Evolutionary conservation across 2,888 invertebrate genomes (phyloP).

Genomic region (Drosophila mercatorum): DNA sequence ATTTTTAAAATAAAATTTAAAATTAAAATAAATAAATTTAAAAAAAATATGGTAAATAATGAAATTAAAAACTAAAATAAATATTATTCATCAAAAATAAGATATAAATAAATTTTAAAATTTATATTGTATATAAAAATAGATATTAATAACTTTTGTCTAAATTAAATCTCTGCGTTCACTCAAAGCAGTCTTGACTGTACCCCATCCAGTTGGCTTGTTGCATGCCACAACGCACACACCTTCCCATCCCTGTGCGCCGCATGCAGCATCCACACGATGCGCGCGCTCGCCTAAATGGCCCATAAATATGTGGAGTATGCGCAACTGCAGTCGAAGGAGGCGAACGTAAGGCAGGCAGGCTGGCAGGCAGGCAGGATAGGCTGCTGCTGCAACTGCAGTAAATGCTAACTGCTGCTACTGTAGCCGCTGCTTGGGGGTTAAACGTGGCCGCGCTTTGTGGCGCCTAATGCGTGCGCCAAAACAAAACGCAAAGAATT

Average conservation of each 20-base stretch:
- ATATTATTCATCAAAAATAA: not conserved
- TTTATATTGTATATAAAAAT: not conserved
- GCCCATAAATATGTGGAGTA: constrained; percentile 80
- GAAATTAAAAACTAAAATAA: not conserved
- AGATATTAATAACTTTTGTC: not conserved
- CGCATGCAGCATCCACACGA: constrained; percentile 56
- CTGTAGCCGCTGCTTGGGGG: constrained; percentile 65
- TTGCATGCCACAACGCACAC: constrained; percentile 17
- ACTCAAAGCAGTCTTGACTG: not conserved
- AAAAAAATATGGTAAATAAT: not conserved
- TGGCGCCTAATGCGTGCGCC: constrained; percentile 79
- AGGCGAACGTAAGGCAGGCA: constrained; percentile 9
- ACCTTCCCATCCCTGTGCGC: not conserved
- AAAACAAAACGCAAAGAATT: constrained; percentile 78
- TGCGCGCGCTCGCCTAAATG: constrained; percentile 67
- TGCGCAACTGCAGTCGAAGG: constrained; percentile 53
- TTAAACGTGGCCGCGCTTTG: constrained; percentile 73
- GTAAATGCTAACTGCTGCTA: constrained; percentile 21
- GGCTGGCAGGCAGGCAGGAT: not conserved
- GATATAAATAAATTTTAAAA: not conserved
- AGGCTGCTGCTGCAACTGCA: constrained; percentile 15
- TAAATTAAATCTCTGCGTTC: not conserved
- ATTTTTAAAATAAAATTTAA: too few relatives aligned
- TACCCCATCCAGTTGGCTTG: constrained; percentile 6
- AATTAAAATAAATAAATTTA: too few relatives aligned